phyloP scores from a whole-genome alignment of 2,888 invertebrate genomes.

The Pandemis heparana region DNA sequence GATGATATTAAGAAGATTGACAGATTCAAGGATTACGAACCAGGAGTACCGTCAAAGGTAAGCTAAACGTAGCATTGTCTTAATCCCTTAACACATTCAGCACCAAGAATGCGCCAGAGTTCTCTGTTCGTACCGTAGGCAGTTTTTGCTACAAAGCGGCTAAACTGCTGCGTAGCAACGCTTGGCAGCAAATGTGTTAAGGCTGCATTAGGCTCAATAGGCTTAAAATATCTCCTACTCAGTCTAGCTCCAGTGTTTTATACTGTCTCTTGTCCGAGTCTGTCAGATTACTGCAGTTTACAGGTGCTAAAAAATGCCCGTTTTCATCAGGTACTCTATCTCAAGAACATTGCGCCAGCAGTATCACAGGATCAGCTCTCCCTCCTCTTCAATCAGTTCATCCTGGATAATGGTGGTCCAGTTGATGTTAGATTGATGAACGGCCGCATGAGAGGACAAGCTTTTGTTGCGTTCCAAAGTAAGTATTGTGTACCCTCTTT shows the following conservation, averaged over 20 bases:
- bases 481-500: constrained; percentile 47
- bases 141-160: too few species aligned
- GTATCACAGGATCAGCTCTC: constrained; percentile 79
- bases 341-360: constrained; percentile 84
- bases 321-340: constrained; percentile 73
- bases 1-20: constrained; percentile 84
- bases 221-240: too few species aligned
- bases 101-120: too few species aligned
- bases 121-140: too few species aligned
- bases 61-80: constrained; percentile 15
- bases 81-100: neutral
- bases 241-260: too few species aligned
- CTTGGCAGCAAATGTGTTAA: too few species aligned
- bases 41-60: constrained; percentile 83
- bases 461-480: constrained; percentile 85
- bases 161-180: too few species aligned
- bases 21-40: constrained; percentile 81
- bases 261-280: too few species aligned
- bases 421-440: constrained; percentile 77
- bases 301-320: neutral
- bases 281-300: too few species aligned
- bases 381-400: constrained; percentile 77
- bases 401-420: constrained; percentile 74
- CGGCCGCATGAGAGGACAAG: constrained; percentile 86
- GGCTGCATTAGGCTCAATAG: too few species aligned